Evolutionary conservation across 2,888 invertebrate genomes (phyloP).

Genomic region (Zeuzera pyrina): DNA sequence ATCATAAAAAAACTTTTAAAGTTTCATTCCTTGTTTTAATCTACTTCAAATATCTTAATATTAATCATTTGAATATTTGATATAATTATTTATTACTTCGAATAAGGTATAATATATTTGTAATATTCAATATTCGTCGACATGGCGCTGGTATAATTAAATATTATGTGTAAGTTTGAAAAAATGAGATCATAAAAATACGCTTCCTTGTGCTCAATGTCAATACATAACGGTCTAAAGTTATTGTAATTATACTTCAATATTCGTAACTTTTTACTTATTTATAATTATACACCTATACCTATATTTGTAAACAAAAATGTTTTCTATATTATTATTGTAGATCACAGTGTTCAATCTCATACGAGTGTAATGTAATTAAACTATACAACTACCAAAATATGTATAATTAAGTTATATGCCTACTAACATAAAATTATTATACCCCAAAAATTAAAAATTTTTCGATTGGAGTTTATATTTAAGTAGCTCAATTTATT

Average conservation of each 20-base stretch:
- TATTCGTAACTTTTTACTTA: constrained; percentile 18
- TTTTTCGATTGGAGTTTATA: neutral
- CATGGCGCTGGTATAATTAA: constrained; percentile 62
- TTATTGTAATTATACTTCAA: constrained; percentile 24
- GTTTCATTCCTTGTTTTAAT: neutral
- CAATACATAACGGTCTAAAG: constrained; percentile 60
- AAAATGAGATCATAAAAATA: constrained; percentile 31
- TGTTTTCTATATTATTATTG: constrained; percentile 27
- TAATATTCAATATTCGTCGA: constrained; percentile 51
- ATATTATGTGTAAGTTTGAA: neutral
- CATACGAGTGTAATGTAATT: constrained; percentile 34
- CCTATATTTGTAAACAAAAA: constrained; percentile 24
- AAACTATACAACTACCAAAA: constrained; percentile 30
- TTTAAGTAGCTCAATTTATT: constrained; percentile 38
- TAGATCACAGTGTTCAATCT: constrained; percentile 56
- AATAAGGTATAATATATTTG: constrained; percentile 53
- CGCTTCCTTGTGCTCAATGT: constrained; percentile 69
- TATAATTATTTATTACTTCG: constrained; percentile 48
- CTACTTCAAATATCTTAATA: constrained; percentile 11
- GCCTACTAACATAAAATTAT: constrained; percentile 35
- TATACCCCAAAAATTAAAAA: constrained; percentile 28
- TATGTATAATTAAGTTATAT: constrained; percentile 28
- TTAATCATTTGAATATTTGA: constrained; percentile 50
- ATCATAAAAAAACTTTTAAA: neutral
- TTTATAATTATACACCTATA: constrained; percentile 16